Evolutionary conservation across 2,797 vertebrate species (phyloP).

Genomic region (Coregonus sp.): DNA sequence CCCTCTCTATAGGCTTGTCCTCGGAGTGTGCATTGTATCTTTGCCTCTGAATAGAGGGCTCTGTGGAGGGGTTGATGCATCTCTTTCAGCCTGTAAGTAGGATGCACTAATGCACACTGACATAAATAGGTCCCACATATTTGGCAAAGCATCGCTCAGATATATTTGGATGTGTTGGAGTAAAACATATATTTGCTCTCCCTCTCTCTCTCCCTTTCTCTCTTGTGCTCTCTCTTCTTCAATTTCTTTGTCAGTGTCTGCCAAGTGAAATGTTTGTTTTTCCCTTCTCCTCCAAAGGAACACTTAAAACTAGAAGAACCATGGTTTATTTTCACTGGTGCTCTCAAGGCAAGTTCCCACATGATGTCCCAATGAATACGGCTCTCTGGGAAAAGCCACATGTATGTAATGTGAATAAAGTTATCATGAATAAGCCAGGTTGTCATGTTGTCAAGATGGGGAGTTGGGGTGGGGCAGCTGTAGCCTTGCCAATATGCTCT

Average conservation of each 20-base stretch:
- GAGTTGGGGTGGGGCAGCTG: constrained; percentile 16
- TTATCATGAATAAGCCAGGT: constrained; percentile 34
- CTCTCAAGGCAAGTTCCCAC: constrained; percentile 7
- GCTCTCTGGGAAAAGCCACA: constrained; percentile 30
- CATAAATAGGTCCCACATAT: constrained; percentile 80
- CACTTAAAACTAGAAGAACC: constrained; percentile 1
- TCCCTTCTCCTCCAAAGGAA: constrained; percentile 5
- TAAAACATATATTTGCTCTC: constrained; percentile 56
- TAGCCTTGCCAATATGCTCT: constrained; percentile 18
- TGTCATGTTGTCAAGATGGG: constrained; percentile 26
- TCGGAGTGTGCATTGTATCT: constrained; percentile 15
- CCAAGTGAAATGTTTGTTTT: constrained; percentile 19
- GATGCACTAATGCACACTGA: constrained; percentile 76
- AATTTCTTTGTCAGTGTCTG: constrained; percentile 37
- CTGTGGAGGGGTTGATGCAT: constrained; percentile 52
- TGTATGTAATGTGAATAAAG: constrained; percentile 26
- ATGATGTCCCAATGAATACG: constrained; percentile 16
- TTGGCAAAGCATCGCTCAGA: constrained; percentile 70
- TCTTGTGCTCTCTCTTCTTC: neutral
- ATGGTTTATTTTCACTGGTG: neutral
- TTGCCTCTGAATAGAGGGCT: constrained; percentile 31
- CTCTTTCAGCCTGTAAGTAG: constrained; percentile 66
- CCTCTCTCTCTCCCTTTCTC: constrained; percentile 19
- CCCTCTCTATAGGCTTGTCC: constrained; percentile 34
- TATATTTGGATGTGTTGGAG: constrained; percentile 73